Evolutionary conservation across 2,113 vertebrate species (phyloP), one percentile per base, ranked within the genome.

Genomic region (Ailuropoda melanoleuca): DNA sequence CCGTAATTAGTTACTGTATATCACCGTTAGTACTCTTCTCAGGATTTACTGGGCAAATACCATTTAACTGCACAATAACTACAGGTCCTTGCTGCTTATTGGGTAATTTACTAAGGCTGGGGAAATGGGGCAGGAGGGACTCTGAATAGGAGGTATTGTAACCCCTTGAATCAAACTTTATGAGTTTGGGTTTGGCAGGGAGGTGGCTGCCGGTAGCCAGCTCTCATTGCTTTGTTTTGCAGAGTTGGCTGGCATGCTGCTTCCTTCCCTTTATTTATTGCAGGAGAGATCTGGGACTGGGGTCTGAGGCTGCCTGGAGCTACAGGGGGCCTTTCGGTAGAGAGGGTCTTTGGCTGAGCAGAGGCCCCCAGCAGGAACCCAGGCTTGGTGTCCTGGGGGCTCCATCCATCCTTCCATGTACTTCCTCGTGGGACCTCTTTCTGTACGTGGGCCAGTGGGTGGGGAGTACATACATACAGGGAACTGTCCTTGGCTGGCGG

Each of bases 101-200:
- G 97, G 97, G 97, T 98, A 98, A 98, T 98, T 98, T 98, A 98
- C 97, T 97, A 97, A 98, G 98, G 94, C 97, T 98, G 96, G 94
- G 95, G 97, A 96, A 97, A 98, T 91, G 72, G 97, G 97, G 94
- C 97, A 96, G 97, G 95, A 97, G 97, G 97, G 97, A 98, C 72
- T 97, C 89, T 77, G 91, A 95, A 96, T 90, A 74, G 92, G 94
- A 97, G 94, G 97, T 43, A 97, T 86, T 97, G 97, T 93, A 98
- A 95, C 98, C 97, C 94, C 95, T 89, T 98, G 98, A 98, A 98
- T 98, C 97, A 98, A 97, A 98, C 97, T 98, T 98, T 97, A 98
- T 97, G 97, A 97, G 97, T 98, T 97, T 77, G 95, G 56, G 94
- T 93, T 98, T 98, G 98, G 98, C 97, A 98, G 93, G 95, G 94